Evolutionary conservation across 2,113 vertebrate species (phyloP), one percentile per base, ranked within the genome.

Genomic region (Bagarius yarrelli): DNA sequence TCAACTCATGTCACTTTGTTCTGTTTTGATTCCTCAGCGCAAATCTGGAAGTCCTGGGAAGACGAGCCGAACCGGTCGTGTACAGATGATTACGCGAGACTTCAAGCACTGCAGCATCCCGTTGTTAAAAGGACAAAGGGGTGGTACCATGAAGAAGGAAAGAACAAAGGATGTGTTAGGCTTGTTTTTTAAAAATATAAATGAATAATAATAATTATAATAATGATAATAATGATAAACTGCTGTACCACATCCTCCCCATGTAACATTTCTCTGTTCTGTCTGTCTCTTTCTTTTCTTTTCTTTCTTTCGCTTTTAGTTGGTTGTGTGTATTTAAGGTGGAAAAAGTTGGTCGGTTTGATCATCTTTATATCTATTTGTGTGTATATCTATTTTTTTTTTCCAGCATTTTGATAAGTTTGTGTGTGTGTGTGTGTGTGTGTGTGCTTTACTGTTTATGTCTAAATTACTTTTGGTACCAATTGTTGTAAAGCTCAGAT

Each of bases 241-340:
- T 97, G 95, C 96, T 98, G 96, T 97, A 97, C 92, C 94, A 95
- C 96, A 96, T 93, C 95, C 92, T 95, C 94, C 92, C 50, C 88
- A 87, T 85, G 86, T 88, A 76, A 87, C 88, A 83, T 67, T 87
- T 89, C 88, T 90, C 91, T 91, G 92, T 87, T 90, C 95, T 92
- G 87, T 87, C 87, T 87, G 83, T 27, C 63, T 64, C 77, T 91
- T 86, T n/a, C 83, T 86, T 86, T 90, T 84, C 81, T 73, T 72
- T 55, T 56, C 87, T 86, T 84, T 83, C 85, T 88, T 86, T 81
- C 59, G 89, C 84, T 88, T 75, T 92, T 93, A 93, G 91, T 88
- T 88, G 81, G 82, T 87, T 83, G 18, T 40, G 36, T 47, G 44
- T 47, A 8, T 6, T 47, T 47, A 47, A 8, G 9, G 44, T 1